Conservation (phyloP, 2,113 vertebrate species). For the Charina bottae region DNA sequence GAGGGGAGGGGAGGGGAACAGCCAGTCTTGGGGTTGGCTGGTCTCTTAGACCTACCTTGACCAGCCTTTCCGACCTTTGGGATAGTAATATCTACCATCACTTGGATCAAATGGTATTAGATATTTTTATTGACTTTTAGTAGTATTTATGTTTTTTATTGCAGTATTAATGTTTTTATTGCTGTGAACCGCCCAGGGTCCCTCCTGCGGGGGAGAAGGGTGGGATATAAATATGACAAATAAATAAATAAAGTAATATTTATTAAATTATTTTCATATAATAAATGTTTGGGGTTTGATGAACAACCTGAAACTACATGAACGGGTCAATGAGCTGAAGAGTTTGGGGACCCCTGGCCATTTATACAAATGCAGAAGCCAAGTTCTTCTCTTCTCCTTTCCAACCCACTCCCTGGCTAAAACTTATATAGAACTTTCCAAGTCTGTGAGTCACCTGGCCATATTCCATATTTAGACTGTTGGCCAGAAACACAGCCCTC, state of each 20-base stretch:
- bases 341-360: neutral
- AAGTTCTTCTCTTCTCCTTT: neutral
- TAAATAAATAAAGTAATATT: neutral
- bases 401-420: neutral
- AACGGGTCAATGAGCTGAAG: neutral
- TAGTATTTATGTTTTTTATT: too few relatives aligned
- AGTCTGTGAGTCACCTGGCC: slow-evolving; percentile 47
- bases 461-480: neutral
- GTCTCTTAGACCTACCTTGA: too few relatives aligned
- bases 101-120: too few relatives aligned
- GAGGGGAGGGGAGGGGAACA: too few relatives aligned
- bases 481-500: slow-evolving; percentile 42
- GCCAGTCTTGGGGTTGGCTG: too few relatives aligned
- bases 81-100: too few relatives aligned
- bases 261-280: neutral
- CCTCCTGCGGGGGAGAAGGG: too few relatives aligned
- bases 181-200: too few relatives aligned
- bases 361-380: neutral
- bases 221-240: too few relatives aligned
- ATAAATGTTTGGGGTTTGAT: neutral
- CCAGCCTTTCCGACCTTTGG: too few relatives aligned
- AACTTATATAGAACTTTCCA: neutral
- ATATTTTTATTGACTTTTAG: too few relatives aligned
- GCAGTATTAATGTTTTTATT: too few relatives aligned
- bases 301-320: neutral